These are phyloP conservation scores for Ctenopoma kingsleyae DNA, from an alignment of 2,797 vertebrate genomes.

Conservation along the genomic window DNA sequence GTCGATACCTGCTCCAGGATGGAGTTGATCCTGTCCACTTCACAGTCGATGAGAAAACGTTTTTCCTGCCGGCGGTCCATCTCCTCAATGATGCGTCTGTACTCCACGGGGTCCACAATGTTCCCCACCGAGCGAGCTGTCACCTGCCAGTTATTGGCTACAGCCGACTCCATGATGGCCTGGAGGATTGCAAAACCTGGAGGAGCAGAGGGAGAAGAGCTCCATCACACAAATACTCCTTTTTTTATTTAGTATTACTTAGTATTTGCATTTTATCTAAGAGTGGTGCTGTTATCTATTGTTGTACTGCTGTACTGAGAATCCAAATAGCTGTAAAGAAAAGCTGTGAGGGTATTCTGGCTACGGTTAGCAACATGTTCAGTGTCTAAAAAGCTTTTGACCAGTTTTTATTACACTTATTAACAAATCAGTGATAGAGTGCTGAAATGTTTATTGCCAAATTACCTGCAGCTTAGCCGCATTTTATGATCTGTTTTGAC, in stretches of 20 bases:
- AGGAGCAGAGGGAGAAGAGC: constrained; percentile 45
- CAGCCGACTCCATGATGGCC: constrained; percentile 97
- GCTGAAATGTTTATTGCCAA: constrained; percentile 19
- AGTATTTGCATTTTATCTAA: constrained; percentile 20
- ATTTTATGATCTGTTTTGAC: background rate
- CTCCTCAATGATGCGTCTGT: constrained; percentile 96
- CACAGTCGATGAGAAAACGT: constrained; percentile 96
- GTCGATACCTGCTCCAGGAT: constrained; percentile 94
- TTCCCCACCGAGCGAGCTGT: constrained; percentile 96
- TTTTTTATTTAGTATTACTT: constrained; percentile 6
- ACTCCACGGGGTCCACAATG: constrained; percentile 93
- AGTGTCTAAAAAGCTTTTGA: constrained; percentile 14
- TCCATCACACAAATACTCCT: constrained; percentile 41
- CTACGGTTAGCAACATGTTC: constrained; percentile 10
- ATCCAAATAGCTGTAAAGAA: constrained; percentile 25
- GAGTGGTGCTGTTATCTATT: background rate
- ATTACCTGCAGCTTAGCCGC: constrained; percentile 1
- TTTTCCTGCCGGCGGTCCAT: constrained; percentile 98
- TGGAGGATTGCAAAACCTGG: constrained; percentile 96
- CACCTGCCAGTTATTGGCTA: constrained; percentile 99
- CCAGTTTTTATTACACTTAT: constrained; percentile 7
- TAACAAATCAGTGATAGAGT: constrained; percentile 4
- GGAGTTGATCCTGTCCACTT: constrained; percentile 94
- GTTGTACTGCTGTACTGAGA: background rate
- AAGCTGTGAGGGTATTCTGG: constrained; percentile 4